Percentiles rank a stretch among this genome's conserved stretches.
Conservation (phyloP, 2,888 invertebrate genomes). For the Callosobruchus maculatus region DNA sequence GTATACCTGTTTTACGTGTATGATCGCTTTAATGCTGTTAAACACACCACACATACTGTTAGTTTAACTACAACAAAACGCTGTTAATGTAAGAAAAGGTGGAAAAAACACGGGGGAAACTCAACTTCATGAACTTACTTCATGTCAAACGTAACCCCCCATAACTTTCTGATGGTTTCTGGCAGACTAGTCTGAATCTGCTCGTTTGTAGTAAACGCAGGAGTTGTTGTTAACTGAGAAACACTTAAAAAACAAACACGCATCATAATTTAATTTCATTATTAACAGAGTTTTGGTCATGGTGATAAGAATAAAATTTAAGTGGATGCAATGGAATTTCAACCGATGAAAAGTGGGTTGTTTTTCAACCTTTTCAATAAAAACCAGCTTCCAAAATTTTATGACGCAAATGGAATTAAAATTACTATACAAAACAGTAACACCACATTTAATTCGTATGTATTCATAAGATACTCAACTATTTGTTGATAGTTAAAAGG, state of each 20-base stretch:
- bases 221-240: slow-evolving; percentile 29
- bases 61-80: background rate
- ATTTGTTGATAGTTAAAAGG: too few relatives aligned
- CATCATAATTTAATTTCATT: background rate
- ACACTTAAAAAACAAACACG: slow-evolving; percentile 22
- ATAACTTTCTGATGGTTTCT: slow-evolving; percentile 32
- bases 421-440: too few relatives aligned
- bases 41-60: background rate
- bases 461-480: too few relatives aligned
- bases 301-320: slow-evolving; percentile 5
- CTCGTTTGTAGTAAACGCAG: slow-evolving; percentile 34
- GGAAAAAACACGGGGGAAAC: slow-evolving; percentile 10
- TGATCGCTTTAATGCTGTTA: too few relatives aligned
- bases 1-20: too few relatives aligned
- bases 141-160: slow-evolving; percentile 31
- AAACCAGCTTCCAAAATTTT: too few relatives aligned
- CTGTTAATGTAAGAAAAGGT: background rate
- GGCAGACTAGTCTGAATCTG: slow-evolving; percentile 31
- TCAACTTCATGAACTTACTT: slow-evolving; percentile 27
- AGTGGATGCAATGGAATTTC: background rate
- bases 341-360: background rate
- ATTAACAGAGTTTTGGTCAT: background rate
- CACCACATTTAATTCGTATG: too few relatives aligned
- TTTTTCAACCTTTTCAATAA: too few relatives aligned
- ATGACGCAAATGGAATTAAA: too few relatives aligned